Evolutionary conservation across 2,888 invertebrate genomes (phyloP).

Genomic region (Rutpela maculata): DNA sequence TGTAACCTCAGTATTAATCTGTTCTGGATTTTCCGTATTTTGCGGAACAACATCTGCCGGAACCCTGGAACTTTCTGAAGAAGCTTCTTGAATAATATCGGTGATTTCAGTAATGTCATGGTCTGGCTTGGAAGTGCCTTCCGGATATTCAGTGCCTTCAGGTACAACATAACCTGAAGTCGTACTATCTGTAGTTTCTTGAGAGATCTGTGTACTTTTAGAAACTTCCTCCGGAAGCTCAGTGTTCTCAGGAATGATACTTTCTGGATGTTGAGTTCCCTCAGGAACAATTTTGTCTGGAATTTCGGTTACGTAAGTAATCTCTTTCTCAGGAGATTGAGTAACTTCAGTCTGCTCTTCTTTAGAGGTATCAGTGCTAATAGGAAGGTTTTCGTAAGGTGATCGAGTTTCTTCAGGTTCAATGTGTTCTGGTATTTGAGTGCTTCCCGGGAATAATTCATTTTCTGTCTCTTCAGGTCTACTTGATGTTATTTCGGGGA

Average conservation of each 20-base stretch:
- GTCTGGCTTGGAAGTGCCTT: neutral
- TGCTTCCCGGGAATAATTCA: neutral
- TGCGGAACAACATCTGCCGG: conserved; percentile 10
- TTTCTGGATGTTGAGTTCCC: neutral
- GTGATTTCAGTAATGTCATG: neutral
- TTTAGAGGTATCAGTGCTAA: neutral
- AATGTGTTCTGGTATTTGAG: neutral
- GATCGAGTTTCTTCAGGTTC: neutral
- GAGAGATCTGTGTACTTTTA: neutral
- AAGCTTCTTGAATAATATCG: neutral
- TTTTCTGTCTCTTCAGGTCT: conserved; percentile 4
- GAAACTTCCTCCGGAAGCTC: neutral
- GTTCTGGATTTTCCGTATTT: conserved; percentile 33
- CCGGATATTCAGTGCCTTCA: neutral
- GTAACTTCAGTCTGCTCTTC: neutral
- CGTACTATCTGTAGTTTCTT: neutral
- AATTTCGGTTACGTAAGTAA: conserved; percentile 31
- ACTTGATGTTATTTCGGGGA: neutral
- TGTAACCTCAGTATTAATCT: neutral
- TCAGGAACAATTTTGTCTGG: conserved; percentile 6
- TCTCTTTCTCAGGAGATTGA: neutral
- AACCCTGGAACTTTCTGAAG: conserved; percentile 45
- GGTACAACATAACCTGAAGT: neutral
- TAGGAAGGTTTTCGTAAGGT: neutral
- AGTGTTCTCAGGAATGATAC: neutral